Percentiles rank a stretch among this genome's conserved stretches.
These are phyloP conservation scores for Calephelis nemesis DNA, from an alignment of 1,140 invertebrate genomes.

Conservation along the genomic window DNA sequence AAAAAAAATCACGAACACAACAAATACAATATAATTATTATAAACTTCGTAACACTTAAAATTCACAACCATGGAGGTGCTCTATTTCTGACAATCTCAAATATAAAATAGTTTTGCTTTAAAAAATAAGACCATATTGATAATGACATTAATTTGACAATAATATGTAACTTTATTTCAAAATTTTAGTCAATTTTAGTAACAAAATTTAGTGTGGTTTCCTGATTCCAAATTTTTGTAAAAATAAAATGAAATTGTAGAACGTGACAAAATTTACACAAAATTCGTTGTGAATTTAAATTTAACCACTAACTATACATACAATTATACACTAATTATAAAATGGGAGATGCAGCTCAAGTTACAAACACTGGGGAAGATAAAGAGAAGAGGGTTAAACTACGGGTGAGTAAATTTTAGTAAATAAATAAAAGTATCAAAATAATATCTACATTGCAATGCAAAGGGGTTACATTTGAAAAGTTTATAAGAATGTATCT, in stretches of 20 bases:
- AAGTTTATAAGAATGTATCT: too few species aligned
- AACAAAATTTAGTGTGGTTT: conserved; percentile 1
- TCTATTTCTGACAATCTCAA: too few species aligned
- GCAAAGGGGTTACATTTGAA: too few species aligned
- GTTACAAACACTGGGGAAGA: conserved; percentile 36
- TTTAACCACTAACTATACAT: neutral
- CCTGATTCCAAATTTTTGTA: conserved; percentile 25
- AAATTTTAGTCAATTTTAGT: conserved; percentile 24
- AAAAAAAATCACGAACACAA: too few species aligned
- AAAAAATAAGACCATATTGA: neutral
- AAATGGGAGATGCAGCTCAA: conserved; percentile 40
- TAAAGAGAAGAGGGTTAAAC: conserved; percentile 64
- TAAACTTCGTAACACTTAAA: too few species aligned
- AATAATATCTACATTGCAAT: neutral
- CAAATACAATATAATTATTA: too few species aligned
- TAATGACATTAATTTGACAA: neutral
- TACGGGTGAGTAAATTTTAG: conserved; percentile 41
- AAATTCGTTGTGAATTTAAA: neutral
- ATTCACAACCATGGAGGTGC: too few species aligned
- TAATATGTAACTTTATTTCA: neutral
- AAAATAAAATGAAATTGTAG: conserved; percentile 15
- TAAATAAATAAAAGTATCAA: neutral
- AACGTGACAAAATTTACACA: neutral
- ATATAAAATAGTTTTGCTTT: too few species aligned
- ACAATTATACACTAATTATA: too few species aligned